Evolutionary conservation across 2,797 vertebrate genomes (phyloP), one percentile per base, ranked within the genome.

Genomic region (Mormyrus hasselquistii): DNA sequence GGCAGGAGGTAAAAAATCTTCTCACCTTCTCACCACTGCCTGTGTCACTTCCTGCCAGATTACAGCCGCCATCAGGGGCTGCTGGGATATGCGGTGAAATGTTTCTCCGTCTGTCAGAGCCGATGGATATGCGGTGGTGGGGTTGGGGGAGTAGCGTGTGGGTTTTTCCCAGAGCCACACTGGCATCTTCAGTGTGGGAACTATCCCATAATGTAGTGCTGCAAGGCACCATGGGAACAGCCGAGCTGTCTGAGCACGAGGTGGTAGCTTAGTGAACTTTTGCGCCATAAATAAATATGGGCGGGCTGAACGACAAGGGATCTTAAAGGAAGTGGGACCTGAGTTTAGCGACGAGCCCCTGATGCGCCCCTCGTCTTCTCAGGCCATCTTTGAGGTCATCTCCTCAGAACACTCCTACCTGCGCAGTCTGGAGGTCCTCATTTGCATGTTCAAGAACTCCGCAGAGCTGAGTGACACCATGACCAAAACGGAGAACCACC

Each of bases 371-470:
- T 38, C 53, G 4, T n/a, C 25, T 79, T 9, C 73, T 4, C 47
- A 99, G 99, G 96, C 99, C 0, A 98, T 99, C 92, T 99, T 99
- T 93, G 99, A 99, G 94, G 95, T 99, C 91, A 99, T 99, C 91
- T 99, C 99, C 10, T 99, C 99, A 0, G 99, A 99, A 91, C 98
- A 98, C 93, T 99, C 98, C 0, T 99, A 99, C 29, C 94, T 99
- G 86, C 97, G 98, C 94, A 99, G 99, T 93, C 94, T 99, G 92
- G 97, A 98, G 93, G 97, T 99, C 93, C 95, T 99, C 62, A 97
- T 98, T 92, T 96, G 97, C 73, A 97, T 99, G 96, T 99, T 99
- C 93, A 98, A 99, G 93, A 96, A 98, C 93, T 99, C 98, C 0
- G 92, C 95, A 16, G 97, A 97, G 10, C 96, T 99, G 92, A 96